Percentiles rank a stretch among this genome's conserved stretches.
These are phyloP conservation scores for Cataglyphis hispanica DNA, from an alignment of 1,140 invertebrate species.

Conservation along the genomic window DNA sequence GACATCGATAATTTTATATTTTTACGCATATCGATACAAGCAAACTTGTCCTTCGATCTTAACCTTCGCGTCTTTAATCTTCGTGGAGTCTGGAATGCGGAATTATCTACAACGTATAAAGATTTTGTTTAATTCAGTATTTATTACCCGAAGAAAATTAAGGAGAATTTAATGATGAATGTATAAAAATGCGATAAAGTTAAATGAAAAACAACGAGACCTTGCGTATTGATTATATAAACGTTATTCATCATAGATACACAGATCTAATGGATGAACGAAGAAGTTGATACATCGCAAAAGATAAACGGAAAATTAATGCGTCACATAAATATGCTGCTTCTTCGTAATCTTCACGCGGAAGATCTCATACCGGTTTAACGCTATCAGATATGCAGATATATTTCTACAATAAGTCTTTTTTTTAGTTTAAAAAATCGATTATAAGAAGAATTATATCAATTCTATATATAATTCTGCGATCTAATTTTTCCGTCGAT, in stretches of 20 bases:
- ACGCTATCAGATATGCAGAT: not conserved
- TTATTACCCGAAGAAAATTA: not conserved
- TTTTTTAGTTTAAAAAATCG: not conserved
- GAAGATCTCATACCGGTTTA: conserved; percentile 2
- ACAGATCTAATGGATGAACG: conserved; percentile 13
- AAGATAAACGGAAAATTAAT: conserved; percentile 10
- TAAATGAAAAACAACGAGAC: not conserved
- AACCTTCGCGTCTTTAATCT: not conserved
- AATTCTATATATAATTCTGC: not conserved
- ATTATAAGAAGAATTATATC: not conserved
- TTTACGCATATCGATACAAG: not conserved
- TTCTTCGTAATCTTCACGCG: not conserved
- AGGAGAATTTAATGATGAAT: not conserved
- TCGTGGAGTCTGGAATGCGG: not conserved
- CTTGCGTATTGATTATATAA: conserved; percentile 35
- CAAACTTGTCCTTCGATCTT: not conserved
- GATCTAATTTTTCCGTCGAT: not conserved
- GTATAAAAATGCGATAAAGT: not conserved
- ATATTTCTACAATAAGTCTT: not conserved
- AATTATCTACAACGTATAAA: not conserved
- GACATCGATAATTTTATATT: conserved; percentile 3
- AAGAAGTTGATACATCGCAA: not conserved
- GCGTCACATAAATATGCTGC: not conserved
- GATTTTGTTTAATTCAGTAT: not conserved
- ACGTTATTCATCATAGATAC: conserved; percentile 3